Evolutionary conservation across 2,113 vertebrate genomes (phyloP), one percentile per base, ranked within the genome.

Genomic region (Daubentonia madagascariensis): DNA sequence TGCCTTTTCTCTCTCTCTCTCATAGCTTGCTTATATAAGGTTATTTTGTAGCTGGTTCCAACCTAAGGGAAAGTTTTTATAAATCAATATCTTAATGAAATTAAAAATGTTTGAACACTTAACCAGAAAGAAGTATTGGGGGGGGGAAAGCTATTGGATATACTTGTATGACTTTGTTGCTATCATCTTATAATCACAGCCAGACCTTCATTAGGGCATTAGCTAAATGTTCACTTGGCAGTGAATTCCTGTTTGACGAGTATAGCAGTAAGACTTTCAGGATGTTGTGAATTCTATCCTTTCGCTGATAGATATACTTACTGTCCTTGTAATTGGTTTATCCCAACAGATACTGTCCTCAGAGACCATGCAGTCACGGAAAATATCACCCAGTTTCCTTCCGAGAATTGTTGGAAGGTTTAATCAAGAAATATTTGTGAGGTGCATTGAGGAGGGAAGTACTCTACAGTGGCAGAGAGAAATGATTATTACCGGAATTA

Each of bases 351-450:
- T 59, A 54, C 48, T 95, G 73, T 97, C 97, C 96, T 95, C 67
- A 54, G 97, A 97, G 97, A 98, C 81, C 54, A 92, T 68, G 85
- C 57, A 98, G 95, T 89, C 96, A 95, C 17, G 37, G 95, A 97
- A 96, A 96, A 96, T 97, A 96, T 96, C 96, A 96, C 96, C 90
- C 91, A 95, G 95, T 96, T 94, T 95, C 92, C 88, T 98, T 97
- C 93, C 90, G 91, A 98, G 94, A 96, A 98, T 85, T 93, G 90
- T 98, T 96, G 88, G 87, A 91, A 96, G 94, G 95, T 96, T 96
- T 98, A 97, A 97, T 96, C 96, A 96, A 97, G 95, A 98, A 96
- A 97, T 98, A 78, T 97, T 89, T 96, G 87, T 91, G 95, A 94
- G 78, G 57, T 84, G 18, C 3, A 13, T 1, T 86, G 65, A 92